Evolutionary conservation across 2,888 invertebrate genomes (phyloP).

Genomic region (Ichneumoninae sp.): DNA sequence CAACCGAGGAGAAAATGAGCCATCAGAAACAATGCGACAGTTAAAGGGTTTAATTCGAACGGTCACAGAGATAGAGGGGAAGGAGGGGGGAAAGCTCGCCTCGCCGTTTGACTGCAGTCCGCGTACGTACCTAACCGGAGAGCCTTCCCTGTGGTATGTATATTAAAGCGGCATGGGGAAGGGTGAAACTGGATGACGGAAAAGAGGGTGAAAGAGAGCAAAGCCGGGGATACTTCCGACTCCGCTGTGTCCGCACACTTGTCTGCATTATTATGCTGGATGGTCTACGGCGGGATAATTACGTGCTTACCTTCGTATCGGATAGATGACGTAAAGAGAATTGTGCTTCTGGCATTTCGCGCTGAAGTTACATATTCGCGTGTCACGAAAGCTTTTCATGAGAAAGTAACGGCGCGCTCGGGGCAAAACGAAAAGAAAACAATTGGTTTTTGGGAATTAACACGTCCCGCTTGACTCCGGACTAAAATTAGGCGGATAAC

Average conservation of each 20-base stretch:
- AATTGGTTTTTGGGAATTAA: neutral
- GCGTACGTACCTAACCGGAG: conserved; percentile 12
- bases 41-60: conserved; percentile 80
- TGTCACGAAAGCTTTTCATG: neutral
- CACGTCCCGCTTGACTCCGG: too few species aligned
- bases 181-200: conserved; percentile 46
- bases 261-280: conserved; percentile 33
- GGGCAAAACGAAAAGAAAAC: neutral
- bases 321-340: conserved; percentile 6
- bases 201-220: conserved; percentile 59
- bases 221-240: conserved; percentile 49
- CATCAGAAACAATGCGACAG: conserved; percentile 79
- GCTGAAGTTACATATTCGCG: neutral
- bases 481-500: too few species aligned
- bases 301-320: neutral
- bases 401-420: neutral
- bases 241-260: conserved; percentile 28
- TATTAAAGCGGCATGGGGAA: conserved; percentile 43
- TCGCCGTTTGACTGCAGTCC: conserved; percentile 52
- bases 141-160: conserved; percentile 41
- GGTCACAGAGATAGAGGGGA: conserved; percentile 71
- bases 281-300: conserved; percentile 12
- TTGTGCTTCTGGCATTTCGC: neutral
- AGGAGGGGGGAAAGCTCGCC: conserved; percentile 47
- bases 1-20: conserved; percentile 77